Evolutionary conservation across 2,888 invertebrate species (phyloP), one percentile per base, ranked within the genome.

Genomic region (Torymus texanus): DNA sequence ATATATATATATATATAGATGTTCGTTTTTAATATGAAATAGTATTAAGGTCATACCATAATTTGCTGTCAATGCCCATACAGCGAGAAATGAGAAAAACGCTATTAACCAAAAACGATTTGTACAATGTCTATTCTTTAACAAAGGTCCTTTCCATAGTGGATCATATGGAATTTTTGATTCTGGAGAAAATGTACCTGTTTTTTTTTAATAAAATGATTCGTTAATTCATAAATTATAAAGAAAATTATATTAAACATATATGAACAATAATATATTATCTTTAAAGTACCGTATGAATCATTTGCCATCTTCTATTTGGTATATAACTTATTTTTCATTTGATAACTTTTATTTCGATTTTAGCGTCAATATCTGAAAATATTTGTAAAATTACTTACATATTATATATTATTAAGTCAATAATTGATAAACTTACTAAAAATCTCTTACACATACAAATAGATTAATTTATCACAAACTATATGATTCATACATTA

Each of bases 131-230:
- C 76, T 68, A 12, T 62, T 71, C 18, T 58, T 65, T 14, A 71
- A 51, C n/a, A 77, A 16, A 29, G 63, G 76, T 10, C 76, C 70
- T 41, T 71, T 24, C 51, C 24, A 71, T 5, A 65, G 50, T 11
- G 63, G 24, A 77, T 65, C 71, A 77, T 71, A 56, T 2, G 70
- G 14, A 65, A 71, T 58, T 24, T 58, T 63, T 29, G 71, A 16
- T 18, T 58, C 65, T 3, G 76, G 63, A 58, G 65, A 65, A 71
- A 77, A 77, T 14, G 76, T 77, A 24, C 76, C 76, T 77, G 11
- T 50, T 41, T 55, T 61, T 59, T 14, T 51, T 16, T 29, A 50
- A 59, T 50, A 66, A 24, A 50, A 65, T 21, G 14, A 24, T 24
- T n/a, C 65, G 13, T 13, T 74, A 21, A 41, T 41, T 16, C 0